A percentile compares a stretch with the other conserved stretches of the same genome.
These are phyloP conservation scores for Leptestheria dahalacensis DNA, from an alignment of 1,140 invertebrate species.

Conservation along the genomic window DNA sequence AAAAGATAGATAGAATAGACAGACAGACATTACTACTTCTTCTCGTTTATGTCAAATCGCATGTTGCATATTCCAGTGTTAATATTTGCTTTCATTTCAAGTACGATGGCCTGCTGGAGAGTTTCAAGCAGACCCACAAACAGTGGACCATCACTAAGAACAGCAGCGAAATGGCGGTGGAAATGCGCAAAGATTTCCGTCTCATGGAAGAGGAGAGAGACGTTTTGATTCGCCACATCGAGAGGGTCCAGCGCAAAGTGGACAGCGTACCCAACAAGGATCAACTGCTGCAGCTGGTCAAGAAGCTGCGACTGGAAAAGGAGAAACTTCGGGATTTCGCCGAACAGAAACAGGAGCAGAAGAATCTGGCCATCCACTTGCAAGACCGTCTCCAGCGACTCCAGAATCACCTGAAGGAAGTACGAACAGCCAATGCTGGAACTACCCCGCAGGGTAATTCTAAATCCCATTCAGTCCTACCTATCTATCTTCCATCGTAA, in stretches of 20 bases:
- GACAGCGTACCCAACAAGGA: conserved; percentile 35
- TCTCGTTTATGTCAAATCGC: too few species aligned
- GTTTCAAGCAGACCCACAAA: conserved; percentile 67
- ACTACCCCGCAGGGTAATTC: conserved; percentile 37
- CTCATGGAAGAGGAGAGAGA: conserved; percentile 77
- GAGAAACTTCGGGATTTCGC: conserved; percentile 48
- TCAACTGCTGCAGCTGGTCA: conserved; percentile 44
- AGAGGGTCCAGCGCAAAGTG: conserved; percentile 48
- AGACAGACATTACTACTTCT: too few species aligned
- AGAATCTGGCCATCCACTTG: conserved; percentile 32
- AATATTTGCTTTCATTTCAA: conserved; percentile 28
- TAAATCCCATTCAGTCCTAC: too few species aligned
- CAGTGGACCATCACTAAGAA: conserved; percentile 47
- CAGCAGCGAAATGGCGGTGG: conserved; percentile 33
- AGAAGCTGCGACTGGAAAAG: conserved; percentile 48
- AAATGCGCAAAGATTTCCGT: conserved; percentile 57
- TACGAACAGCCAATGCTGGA: conserved; percentile 35
- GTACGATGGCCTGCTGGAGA: conserved; percentile 61
- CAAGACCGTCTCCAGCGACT: conserved; percentile 38
- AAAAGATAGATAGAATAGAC: too few species aligned
- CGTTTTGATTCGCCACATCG: conserved; percentile 50
- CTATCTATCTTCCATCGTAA: too few species aligned
- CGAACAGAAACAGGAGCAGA: conserved; percentile 42
- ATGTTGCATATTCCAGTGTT: conserved; percentile 9
- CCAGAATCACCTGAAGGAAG: conserved; percentile 39